Percentiles rank a stretch among this genome's conserved stretches.
Conservation (phyloP, 2,113 vertebrate genomes). For the Corythoichthys haematopterus region DNA sequence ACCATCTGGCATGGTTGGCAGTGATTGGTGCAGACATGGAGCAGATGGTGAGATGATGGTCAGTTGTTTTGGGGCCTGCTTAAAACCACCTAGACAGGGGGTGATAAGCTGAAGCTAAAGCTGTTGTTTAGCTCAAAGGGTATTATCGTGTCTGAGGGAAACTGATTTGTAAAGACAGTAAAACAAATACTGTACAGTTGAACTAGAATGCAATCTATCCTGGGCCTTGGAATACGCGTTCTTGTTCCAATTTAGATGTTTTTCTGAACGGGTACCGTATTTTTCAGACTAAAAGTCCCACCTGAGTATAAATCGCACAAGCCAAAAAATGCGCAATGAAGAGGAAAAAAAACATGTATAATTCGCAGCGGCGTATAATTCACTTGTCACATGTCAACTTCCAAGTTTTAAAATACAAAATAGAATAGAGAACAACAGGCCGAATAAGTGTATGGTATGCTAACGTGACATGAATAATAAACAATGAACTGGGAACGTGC, state of each 20-base stretch:
- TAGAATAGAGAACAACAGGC: no score
- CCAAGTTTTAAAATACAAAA: no score
- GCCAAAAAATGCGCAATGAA: no score
- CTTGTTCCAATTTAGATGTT: background rate
- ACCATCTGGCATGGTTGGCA: constrained; percentile 43
- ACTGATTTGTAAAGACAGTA: background rate
- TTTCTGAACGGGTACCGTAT: background rate
- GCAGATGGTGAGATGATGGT: constrained; percentile 45
- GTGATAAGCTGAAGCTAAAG: constrained; percentile 28
- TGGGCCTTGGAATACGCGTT: background rate
- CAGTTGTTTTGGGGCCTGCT: constrained; percentile 30
- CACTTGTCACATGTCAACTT: no score
- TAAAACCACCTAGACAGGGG: constrained; percentile 26
- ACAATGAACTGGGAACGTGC: no score
- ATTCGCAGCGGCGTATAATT: no score
- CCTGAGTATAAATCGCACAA: no score
- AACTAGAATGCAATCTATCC: background rate
- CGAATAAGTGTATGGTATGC: no score
- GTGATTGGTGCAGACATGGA: constrained; percentile 33
- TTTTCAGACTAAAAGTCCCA: no score
- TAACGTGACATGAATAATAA: no score
- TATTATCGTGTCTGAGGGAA: constrained; percentile 1
- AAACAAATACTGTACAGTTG: background rate
- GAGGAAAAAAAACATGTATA: no score
- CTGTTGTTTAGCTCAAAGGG: constrained; percentile 15